Evolutionary conservation across 1,140 invertebrate species (phyloP).

Genomic region (Ridgeia piscesae): DNA sequence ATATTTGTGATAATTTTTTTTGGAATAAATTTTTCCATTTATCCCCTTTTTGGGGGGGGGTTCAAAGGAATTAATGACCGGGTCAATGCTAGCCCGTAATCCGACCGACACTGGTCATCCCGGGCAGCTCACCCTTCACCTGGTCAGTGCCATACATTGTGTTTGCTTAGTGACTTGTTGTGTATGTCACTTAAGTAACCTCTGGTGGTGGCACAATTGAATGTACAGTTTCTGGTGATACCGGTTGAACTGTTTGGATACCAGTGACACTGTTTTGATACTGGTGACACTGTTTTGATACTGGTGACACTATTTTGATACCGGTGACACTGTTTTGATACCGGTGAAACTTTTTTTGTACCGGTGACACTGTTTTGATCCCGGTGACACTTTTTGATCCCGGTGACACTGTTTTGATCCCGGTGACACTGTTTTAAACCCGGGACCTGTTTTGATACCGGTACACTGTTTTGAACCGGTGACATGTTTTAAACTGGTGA

Average conservation of each 20-base stretch:
- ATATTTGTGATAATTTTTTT: not conserved
- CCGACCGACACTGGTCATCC: conserved; percentile 11
- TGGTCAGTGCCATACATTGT: conserved; percentile 6
- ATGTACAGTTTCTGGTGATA: not conserved
- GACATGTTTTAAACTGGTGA: too few relatives aligned
- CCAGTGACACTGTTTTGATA: not conserved
- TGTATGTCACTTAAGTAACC: not conserved
- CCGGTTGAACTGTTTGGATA: not conserved
- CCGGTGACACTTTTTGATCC: too few relatives aligned
- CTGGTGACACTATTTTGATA: not conserved
- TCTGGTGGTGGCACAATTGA: not conserved
- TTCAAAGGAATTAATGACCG: too few relatives aligned
- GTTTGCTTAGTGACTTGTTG: too few relatives aligned
- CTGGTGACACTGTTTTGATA: not conserved
- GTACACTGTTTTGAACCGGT: too few relatives aligned
- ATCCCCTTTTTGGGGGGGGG: too few relatives aligned
- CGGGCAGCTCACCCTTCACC: conserved; percentile 15
- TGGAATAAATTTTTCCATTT: conserved; percentile 1
- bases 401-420: too few relatives aligned
- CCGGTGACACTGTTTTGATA: too few relatives aligned
- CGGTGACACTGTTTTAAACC: too few relatives aligned
- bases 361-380: too few relatives aligned
- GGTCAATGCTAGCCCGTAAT: not conserved
- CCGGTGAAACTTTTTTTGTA: too few relatives aligned
- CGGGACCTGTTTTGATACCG: too few relatives aligned